These are phyloP conservation scores for Eolophus roseicapilla DNA, from an alignment of 2,113 vertebrate genomes.

Conservation along the genomic window DNA sequence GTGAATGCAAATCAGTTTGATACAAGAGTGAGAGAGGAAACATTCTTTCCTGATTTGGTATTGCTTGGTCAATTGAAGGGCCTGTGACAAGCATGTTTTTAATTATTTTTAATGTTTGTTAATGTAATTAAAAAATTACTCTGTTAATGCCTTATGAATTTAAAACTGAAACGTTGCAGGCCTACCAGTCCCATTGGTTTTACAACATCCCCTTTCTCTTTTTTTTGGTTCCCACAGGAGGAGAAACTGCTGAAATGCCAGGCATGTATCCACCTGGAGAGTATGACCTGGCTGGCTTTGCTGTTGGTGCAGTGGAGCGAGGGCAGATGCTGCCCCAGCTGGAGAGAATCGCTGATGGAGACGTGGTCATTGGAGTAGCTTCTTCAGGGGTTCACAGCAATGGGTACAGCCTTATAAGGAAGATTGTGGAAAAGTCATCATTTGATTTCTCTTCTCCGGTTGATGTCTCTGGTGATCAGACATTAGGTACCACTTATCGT, in stretches of 20 bases:
- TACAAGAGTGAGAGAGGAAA: background rate
- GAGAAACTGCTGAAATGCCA: slow-evolving; percentile 96
- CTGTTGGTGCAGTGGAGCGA: slow-evolving; percentile 88
- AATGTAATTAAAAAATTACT: background rate
- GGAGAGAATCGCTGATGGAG: slow-evolving; percentile 80
- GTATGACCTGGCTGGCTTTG: slow-evolving; percentile 94
- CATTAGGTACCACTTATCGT: slow-evolving; percentile 76
- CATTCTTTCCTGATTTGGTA: background rate
- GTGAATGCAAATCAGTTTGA: background rate
- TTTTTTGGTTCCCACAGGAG: slow-evolving; percentile 74
- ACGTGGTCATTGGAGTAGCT: slow-evolving; percentile 85
- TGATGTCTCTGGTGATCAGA: slow-evolving; percentile 73
- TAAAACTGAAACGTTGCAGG: background rate
- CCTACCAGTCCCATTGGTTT: background rate
- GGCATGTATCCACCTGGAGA: slow-evolving; percentile 87
- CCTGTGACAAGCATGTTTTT: background rate
- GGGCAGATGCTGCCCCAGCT: slow-evolving; percentile 83
- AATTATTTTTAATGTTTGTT: background rate
- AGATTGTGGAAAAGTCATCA: slow-evolving; percentile 80
- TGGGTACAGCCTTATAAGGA: slow-evolving; percentile 93
- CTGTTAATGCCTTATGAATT: background rate
- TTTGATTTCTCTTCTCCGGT: slow-evolving; percentile 82
- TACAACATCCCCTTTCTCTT: background rate
- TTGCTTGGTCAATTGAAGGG: background rate
- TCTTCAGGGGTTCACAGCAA: slow-evolving; percentile 97